Evolutionary conservation across 2,113 vertebrate genomes (phyloP).

Genomic region (Rana temporaria): DNA sequence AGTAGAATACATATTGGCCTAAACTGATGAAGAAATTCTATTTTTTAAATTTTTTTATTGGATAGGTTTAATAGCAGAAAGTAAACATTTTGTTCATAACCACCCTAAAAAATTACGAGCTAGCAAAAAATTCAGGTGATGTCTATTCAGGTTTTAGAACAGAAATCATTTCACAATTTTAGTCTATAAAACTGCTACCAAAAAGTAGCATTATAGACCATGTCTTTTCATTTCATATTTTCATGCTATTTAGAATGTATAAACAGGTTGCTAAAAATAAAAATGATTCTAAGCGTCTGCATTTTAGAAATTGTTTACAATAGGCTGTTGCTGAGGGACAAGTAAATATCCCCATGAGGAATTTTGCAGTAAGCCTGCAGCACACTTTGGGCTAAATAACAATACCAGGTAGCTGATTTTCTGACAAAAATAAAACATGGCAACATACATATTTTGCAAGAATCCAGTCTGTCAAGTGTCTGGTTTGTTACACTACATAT

Average conservation of each 20-base stretch:
- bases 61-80: too few relatives aligned
- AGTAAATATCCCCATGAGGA: constrained; percentile 37
- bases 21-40: too few relatives aligned
- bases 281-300: not conserved
- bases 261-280: not conserved
- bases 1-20: too few relatives aligned
- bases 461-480: constrained; percentile 13
- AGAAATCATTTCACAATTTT: not conserved
- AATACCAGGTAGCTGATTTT: constrained; percentile 30
- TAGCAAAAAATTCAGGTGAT: not conserved
- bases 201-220: not conserved
- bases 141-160: not conserved
- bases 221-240: not conserved
- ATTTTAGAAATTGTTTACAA: constrained; percentile 25
- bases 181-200: not conserved
- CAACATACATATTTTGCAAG: constrained; percentile 46
- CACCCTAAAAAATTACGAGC: not conserved
- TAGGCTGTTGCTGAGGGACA: constrained; percentile 26
- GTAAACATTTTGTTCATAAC: not conserved
- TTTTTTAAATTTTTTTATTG: too few relatives aligned
- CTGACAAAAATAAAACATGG: constrained; percentile 50
- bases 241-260: not conserved
- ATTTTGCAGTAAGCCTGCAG: constrained; percentile 28
- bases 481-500: constrained; percentile 31
- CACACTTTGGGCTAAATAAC: constrained; percentile 34